Evolutionary conservation across 2,113 vertebrate genomes (phyloP), one percentile per base, ranked within the genome.

Genomic region (Pelmatolapia mariae): DNA sequence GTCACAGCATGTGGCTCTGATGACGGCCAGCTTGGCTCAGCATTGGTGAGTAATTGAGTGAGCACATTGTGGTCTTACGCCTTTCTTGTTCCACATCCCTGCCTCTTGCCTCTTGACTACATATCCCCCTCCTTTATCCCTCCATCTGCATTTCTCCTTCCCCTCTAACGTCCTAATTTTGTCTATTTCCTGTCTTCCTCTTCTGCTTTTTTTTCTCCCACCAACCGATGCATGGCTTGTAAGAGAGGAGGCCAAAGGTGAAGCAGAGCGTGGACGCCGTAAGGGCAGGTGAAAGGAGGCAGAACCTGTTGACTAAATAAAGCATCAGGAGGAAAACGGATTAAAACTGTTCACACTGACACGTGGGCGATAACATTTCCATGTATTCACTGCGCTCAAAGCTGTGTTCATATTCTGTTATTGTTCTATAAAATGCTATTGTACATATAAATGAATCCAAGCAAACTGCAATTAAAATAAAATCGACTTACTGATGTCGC

Each of bases 41-140:
- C 54, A 26, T 66, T 89, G 85, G 50, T 89, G 92, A 92, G 92
- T 94, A 94, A 95, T 91, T 95, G 94, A 95, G 93, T 79, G 85
- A 85, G 86, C 91, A 88, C 92, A 92, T 89, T 89, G 89, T 92
- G 83, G 86, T 92, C 86, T 88, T 90, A 57, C 24, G 12, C 33
- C 52, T 86, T 84, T 84, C 38, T 80, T 87, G 81, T 85, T 91
- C 86, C 90, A 57, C 81, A 71, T 87, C 86, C 82, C 68, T 73
- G 61, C 54, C 81, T 80, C 86, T 40, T 73, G 61, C 54, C 81
- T 80, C 86, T 40, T 26, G 73, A 29, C 68, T 33, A 43, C 57
- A 79, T 36, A 66, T 8, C 43, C 6, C 24, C 19, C 33, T 40
- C 43, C 15, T 56, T 50, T 6, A 13, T 86, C 26, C 6, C 26